Conservation (phyloP, 2,888 invertebrate species). For the Nymphalis c-album region DNA sequence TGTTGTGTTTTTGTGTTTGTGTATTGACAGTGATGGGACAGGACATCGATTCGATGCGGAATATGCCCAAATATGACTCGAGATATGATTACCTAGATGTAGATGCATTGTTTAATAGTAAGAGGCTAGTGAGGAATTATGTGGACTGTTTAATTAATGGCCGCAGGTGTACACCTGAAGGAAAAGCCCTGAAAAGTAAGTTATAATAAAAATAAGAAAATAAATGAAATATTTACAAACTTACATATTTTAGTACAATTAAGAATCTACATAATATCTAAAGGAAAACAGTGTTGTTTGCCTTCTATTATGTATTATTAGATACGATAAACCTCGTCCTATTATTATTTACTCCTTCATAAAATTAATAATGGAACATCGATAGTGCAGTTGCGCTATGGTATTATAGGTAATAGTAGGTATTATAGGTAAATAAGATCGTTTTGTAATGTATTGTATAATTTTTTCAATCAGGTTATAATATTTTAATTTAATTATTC, state of each 20-base stretch:
- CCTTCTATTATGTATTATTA: no score
- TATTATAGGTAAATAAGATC: no score
- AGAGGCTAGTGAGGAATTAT: conserved; percentile 86
- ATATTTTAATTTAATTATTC: no score
- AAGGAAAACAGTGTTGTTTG: no score
- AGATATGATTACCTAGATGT: conserved; percentile 87
- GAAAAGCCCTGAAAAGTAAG: conserved; percentile 87
- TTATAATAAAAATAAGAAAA: conserved; percentile 45
- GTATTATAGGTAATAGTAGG: no score
- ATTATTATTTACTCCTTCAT: no score
- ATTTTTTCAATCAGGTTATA: no score
- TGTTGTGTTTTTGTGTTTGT: conserved; percentile 52
- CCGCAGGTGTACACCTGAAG: conserved; percentile 87
- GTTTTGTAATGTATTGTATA: no score
- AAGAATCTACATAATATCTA: no score
- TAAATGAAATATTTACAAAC: background rate
- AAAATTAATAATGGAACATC: no score
- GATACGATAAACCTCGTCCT: no score
- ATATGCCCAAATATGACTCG: conserved; percentile 73
- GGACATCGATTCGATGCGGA: conserved; percentile 57
- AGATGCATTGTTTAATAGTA: conserved; percentile 85
- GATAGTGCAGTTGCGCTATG: no score
- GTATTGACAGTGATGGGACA: conserved; percentile 60
- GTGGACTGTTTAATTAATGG: conserved; percentile 85
- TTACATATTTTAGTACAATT: background rate